Percentiles rank a stretch among this genome's conserved stretches.
Conservation (phyloP, 1,140 invertebrate genomes). For the Drosophila elegans region DNA sequence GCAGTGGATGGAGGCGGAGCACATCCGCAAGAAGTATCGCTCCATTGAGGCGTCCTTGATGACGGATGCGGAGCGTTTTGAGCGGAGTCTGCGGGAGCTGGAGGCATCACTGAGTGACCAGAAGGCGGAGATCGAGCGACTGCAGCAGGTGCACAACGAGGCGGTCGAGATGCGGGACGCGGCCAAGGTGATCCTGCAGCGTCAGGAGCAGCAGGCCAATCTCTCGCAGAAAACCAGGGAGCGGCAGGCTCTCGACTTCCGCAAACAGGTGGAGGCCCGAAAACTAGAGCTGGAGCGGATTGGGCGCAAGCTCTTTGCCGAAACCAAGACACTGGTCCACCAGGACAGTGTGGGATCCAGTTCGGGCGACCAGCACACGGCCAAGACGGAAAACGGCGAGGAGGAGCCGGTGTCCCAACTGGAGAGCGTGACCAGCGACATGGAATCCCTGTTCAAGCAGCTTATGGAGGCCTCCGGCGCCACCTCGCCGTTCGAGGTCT, state of each 20-base stretch:
- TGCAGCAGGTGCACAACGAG: slow-evolving; percentile 88
- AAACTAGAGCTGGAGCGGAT: slow-evolving; percentile 89
- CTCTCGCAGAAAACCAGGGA: slow-evolving; percentile 88
- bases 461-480: slow-evolving; percentile 91
- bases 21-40: slow-evolving; percentile 91
- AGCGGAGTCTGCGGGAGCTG: slow-evolving; percentile 89
- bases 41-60: slow-evolving; percentile 90
- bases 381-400: slow-evolving; percentile 85
- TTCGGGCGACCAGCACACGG: slow-evolving; percentile 85
- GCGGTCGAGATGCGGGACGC: slow-evolving; percentile 89
- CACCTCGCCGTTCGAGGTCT: slow-evolving; percentile 89
- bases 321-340: slow-evolving; percentile 84
- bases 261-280: slow-evolving; percentile 88
- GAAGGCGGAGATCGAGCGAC: slow-evolving; percentile 89
- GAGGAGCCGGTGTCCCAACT: slow-evolving; percentile 81
- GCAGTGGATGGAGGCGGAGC: slow-evolving; percentile 92
- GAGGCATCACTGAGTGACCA: slow-evolving; percentile 89
- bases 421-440: slow-evolving; percentile 83
- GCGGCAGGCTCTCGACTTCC: slow-evolving; percentile 87
- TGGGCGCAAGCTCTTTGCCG: slow-evolving; percentile 89
- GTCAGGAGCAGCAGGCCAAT: slow-evolving; percentile 88
- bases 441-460: slow-evolving; percentile 89
- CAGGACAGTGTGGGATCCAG: slow-evolving; percentile 86
- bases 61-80: slow-evolving; percentile 89
- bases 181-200: slow-evolving; percentile 88